A percentile compares a stretch with the other conserved stretches of the same genome.
phyloP scores from a whole-genome alignment of 1,140 invertebrate genomes.

The Hestina assimilis region DNA sequence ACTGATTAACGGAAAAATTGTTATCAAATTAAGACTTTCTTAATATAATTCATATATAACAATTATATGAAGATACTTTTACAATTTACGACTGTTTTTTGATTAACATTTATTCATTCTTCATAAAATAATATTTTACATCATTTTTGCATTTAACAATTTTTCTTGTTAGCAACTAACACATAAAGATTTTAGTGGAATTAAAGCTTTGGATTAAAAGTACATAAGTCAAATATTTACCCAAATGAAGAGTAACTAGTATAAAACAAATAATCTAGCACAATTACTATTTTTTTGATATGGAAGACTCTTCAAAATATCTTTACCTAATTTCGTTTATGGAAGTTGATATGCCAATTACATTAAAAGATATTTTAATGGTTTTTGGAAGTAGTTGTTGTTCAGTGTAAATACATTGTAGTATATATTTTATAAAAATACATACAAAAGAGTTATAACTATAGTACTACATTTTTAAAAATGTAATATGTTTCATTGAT shows the following conservation, averaged over 20 bases:
- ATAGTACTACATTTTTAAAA: conserved; percentile 55
- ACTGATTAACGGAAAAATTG: no score
- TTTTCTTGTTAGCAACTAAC: no score
- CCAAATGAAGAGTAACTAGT: conserved; percentile 58
- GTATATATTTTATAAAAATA: conserved; percentile 78
- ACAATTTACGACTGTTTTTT: no score
- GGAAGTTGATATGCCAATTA: conserved; percentile 76
- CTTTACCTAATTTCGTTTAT: conserved; percentile 71
- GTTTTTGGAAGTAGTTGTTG: conserved; percentile 70
- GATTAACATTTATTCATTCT: no score
- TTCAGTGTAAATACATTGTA: conserved; percentile 68
- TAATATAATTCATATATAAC: no score
- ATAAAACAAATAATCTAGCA: conserved; percentile 64
- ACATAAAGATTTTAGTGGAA: neutral
- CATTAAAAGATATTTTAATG: conserved; percentile 58
- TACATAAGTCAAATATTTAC: conserved; percentile 53
- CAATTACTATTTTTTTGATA: conserved; percentile 73
- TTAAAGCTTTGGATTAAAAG: neutral
- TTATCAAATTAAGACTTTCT: no score
- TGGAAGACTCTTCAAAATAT: conserved; percentile 73
- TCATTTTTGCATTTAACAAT: no score
- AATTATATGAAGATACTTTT: no score
- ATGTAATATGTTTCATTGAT: conserved; percentile 75
- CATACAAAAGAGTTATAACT: conserved; percentile 68
- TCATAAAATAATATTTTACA: no score